A percentile compares a stretch with the other conserved stretches of the same genome.
These are phyloP conservation scores for Pangasius mekongensis DNA, from an alignment of 2,797 vertebrate species.

Conservation along the genomic window DNA sequence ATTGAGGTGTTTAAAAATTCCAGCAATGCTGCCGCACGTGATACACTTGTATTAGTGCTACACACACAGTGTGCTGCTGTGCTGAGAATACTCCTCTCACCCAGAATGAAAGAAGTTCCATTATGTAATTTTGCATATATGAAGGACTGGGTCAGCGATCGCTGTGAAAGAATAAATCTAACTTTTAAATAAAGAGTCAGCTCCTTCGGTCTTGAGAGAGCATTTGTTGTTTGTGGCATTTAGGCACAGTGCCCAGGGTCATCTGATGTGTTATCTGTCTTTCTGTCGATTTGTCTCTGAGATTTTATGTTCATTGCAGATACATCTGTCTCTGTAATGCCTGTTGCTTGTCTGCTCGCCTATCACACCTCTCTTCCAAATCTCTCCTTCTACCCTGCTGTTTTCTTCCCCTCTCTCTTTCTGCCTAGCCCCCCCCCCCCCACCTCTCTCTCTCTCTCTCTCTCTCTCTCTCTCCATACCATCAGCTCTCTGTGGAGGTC, in stretches of 20 bases:
- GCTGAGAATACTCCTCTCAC: background rate
- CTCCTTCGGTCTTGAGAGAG: constrained; percentile 57
- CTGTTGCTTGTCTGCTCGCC: constrained; percentile 66
- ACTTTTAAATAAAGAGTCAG: constrained; percentile 55
- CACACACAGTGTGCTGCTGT: background rate
- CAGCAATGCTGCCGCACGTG: background rate
- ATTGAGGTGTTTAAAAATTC: background rate
- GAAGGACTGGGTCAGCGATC: background rate
- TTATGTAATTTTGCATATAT: background rate
- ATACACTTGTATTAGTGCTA: too few relatives aligned
- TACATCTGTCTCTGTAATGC: constrained; percentile 71
- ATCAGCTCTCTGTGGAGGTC: constrained; percentile 65
- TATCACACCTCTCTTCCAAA: constrained; percentile 58
- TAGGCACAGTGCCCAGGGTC: constrained; percentile 60
- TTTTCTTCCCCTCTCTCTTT: constrained; percentile 62
- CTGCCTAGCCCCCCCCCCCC: constrained; percentile 24
- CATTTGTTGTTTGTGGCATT: constrained; percentile 49
- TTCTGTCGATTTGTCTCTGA: constrained; percentile 68
- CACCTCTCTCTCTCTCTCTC: background rate
- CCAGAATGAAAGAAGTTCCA: background rate
- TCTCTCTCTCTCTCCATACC: constrained; percentile 36
- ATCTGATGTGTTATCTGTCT: constrained; percentile 44
- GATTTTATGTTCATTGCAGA: constrained; percentile 61
- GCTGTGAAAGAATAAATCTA: constrained; percentile 27
- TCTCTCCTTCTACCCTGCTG: background rate